Conservation (phyloP, 2,797 vertebrate genomes). For the Rhyacichthys aspro region DNA sequence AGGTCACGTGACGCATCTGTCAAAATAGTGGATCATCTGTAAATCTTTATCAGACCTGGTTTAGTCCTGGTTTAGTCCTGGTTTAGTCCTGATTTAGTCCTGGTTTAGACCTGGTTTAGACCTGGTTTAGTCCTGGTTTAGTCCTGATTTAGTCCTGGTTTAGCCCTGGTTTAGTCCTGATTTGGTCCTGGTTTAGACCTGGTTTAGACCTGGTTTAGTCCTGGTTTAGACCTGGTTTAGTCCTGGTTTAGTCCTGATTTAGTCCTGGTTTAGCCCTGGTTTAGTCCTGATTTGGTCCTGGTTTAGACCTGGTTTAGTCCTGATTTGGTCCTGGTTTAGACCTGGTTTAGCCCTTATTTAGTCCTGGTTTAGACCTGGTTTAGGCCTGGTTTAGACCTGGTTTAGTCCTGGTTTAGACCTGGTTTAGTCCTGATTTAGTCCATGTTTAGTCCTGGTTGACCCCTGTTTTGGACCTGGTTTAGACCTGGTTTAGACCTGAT, state of each 20-base stretch:
- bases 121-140: no score
- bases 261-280: not conserved
- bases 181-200: not conserved
- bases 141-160: not conserved
- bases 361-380: not conserved
- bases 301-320: no score
- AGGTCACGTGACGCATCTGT: not conserved
- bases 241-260: not conserved
- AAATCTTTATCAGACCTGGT: no score
- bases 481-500: no score
- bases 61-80: no score
- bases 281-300: not conserved
- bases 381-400: no score
- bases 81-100: no score
- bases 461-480: no score
- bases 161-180: not conserved
- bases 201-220: not conserved
- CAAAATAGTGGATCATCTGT: not conserved
- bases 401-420: no score
- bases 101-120: no score
- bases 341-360: not conserved
- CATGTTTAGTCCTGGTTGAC: not conserved
- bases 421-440: no score
- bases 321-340: not conserved
- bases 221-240: not conserved